These are phyloP conservation scores for Columba livia DNA, from an alignment of 2,113 vertebrate genomes.

Conservation along the genomic window DNA sequence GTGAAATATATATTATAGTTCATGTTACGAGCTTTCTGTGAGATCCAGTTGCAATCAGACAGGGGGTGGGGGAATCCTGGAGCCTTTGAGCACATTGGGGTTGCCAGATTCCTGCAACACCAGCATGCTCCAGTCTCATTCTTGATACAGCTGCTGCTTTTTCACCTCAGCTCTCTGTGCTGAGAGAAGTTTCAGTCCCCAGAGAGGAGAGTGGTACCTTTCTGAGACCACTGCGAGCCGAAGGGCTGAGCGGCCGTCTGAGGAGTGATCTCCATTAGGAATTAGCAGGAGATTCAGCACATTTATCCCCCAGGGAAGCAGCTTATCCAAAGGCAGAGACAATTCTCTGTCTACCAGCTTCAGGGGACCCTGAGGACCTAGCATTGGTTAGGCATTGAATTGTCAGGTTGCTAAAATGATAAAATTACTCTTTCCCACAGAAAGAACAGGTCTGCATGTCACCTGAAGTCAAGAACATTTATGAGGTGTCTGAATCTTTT, in stretches of 20 bases:
- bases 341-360: not conserved
- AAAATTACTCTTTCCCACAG: not conserved
- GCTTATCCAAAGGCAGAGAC: not conserved
- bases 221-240: not conserved
- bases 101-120: not conserved
- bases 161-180: not conserved
- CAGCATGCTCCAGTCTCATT: not conserved
- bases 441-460: not conserved
- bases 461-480: not conserved
- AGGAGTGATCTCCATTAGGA: not conserved
- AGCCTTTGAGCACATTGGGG: not conserved
- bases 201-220: not conserved
- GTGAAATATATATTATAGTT: not conserved
- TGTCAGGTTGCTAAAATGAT: not conserved
- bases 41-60: not conserved
- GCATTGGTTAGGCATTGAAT: not conserved
- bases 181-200: not conserved
- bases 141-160: not conserved
- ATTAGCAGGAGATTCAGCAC: not conserved
- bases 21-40: not conserved
- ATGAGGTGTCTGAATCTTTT: not conserved
- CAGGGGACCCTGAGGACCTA: not conserved
- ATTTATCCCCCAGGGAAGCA: not conserved
- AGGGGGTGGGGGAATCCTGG: not conserved
- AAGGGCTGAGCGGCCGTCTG: not conserved